phyloP scores from a whole-genome alignment of 1,140 invertebrate genomes.

The Popillia japonica region DNA sequence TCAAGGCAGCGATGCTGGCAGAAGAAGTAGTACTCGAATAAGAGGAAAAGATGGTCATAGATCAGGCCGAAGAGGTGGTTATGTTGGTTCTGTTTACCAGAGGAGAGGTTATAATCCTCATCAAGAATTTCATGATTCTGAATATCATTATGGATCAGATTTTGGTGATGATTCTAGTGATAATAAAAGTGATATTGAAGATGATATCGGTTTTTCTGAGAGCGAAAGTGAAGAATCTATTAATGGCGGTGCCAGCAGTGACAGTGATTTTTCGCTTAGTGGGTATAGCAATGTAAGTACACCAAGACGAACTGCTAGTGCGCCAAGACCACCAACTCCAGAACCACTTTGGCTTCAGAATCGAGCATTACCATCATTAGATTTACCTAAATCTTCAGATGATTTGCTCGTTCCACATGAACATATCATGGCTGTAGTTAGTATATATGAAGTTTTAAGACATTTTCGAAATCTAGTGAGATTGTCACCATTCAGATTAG shows the following conservation, averaged over 20 bases:
- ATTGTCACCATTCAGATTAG: slow-evolving; percentile 92
- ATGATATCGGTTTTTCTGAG: slow-evolving; percentile 73
- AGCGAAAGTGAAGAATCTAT: slow-evolving; percentile 71
- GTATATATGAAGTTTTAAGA: slow-evolving; percentile 93
- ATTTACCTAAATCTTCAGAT: slow-evolving; percentile 87
- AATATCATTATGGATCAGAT: slow-evolving; percentile 90
- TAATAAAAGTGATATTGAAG: slow-evolving; percentile 76
- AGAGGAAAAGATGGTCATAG: slow-evolving; percentile 66
- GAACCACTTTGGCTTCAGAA: slow-evolving; percentile 88
- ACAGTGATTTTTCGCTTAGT: slow-evolving; percentile 84
- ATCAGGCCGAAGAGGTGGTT: slow-evolving; percentile 68
- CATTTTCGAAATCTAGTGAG: slow-evolving; percentile 90
- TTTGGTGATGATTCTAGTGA: slow-evolving; percentile 87
- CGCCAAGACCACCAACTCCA: slow-evolving; percentile 76
- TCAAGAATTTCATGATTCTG: slow-evolving; percentile 81
- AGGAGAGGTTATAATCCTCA: slow-evolving; percentile 76
- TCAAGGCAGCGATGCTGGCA: slow-evolving; percentile 72
- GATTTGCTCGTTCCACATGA: slow-evolving; percentile 86
- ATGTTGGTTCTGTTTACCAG: slow-evolving; percentile 67
- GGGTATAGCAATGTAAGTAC: slow-evolving; percentile 77
- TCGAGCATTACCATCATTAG: slow-evolving; percentile 77
- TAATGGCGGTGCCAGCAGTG: slow-evolving; percentile 78
- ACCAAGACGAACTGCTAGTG: slow-evolving; percentile 64
- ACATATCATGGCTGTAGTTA: slow-evolving; percentile 79
- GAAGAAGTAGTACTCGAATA: slow-evolving; percentile 68